These are phyloP conservation scores for Elymnias hypermnestra DNA, from an alignment of 1,140 invertebrate species.

Conservation along the genomic window DNA sequence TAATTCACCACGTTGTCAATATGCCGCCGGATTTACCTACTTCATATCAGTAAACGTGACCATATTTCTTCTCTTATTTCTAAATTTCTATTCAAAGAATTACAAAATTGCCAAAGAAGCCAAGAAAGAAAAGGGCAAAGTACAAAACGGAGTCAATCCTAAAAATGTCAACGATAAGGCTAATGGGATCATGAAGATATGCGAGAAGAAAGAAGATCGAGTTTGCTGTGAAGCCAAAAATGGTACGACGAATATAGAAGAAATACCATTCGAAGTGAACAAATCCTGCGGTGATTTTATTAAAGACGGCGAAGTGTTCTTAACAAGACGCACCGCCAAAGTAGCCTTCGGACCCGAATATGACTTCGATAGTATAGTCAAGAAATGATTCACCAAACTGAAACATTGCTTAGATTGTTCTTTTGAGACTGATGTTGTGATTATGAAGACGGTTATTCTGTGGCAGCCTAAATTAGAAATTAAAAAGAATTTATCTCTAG, in stretches of 20 bases:
- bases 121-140: conserved; percentile 39
- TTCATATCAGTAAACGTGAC: conserved; percentile 82
- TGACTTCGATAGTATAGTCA: conserved; percentile 53
- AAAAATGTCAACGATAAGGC: conserved; percentile 10
- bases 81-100: conserved; percentile 90
- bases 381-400: conserved; percentile 52
- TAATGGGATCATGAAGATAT: conserved; percentile 30
- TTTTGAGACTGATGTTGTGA: conserved; percentile 60
- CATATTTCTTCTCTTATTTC: conserved; percentile 89
- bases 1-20: conserved; percentile 84
- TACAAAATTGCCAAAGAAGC: conserved; percentile 77
- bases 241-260: conserved; percentile 30
- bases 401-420: conserved; percentile 23
- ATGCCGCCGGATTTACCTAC: conserved; percentile 79
- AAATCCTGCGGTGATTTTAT: conserved; percentile 46
- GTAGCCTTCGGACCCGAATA: conserved; percentile 38
- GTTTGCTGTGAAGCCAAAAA: conserved; percentile 30
- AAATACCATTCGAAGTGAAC: conserved; percentile 44
- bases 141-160: conserved; percentile 70
- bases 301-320: conserved; percentile 46
- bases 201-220: conserved; percentile 31
- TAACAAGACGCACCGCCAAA: conserved; percentile 50
- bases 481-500: conserved; percentile 8
- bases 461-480: conserved; percentile 18
- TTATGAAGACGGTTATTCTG: conserved; percentile 39